Percentiles rank a stretch among this genome's conserved stretches.
Conservation (phyloP, 2,113 vertebrate genomes). For the Pseudois nayaur region DNA sequence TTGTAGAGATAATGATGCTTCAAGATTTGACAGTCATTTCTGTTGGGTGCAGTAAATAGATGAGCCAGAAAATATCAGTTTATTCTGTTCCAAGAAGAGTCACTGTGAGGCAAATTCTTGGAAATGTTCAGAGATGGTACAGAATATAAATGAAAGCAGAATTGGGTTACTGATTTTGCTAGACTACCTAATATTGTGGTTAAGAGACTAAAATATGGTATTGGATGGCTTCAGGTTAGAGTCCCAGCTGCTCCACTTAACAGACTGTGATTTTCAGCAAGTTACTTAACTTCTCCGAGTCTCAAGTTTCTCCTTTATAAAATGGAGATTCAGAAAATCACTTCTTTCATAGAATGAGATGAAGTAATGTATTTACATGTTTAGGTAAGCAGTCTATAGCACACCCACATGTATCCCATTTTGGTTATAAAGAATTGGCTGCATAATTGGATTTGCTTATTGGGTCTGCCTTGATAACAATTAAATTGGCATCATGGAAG, state of each 20-base stretch:
- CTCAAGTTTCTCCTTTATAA: background rate
- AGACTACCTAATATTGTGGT: background rate
- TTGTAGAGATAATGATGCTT: background rate
- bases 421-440: background rate
- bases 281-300: background rate
- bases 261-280: background rate
- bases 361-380: background rate
- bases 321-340: background rate
- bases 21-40: background rate
- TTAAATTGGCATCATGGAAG: background rate
- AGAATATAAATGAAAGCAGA: slow-evolving; percentile 6
- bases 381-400: background rate
- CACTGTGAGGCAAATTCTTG: background rate
- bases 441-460: slow-evolving; percentile 33
- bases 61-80: background rate
- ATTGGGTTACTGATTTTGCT: background rate
- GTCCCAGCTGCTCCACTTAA: background rate
- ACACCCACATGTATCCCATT: background rate
- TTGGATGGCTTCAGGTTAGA: background rate
- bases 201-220: background rate
- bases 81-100: background rate
- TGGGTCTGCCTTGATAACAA: slow-evolving; percentile 34
- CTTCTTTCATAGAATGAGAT: background rate
- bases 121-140: background rate
- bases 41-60: background rate